A percentile compares a stretch with the other conserved stretches of the same genome.
phyloP scores from a whole-genome alignment of 23 tunicate genomes.

The Botrylloides violaceus region DNA sequence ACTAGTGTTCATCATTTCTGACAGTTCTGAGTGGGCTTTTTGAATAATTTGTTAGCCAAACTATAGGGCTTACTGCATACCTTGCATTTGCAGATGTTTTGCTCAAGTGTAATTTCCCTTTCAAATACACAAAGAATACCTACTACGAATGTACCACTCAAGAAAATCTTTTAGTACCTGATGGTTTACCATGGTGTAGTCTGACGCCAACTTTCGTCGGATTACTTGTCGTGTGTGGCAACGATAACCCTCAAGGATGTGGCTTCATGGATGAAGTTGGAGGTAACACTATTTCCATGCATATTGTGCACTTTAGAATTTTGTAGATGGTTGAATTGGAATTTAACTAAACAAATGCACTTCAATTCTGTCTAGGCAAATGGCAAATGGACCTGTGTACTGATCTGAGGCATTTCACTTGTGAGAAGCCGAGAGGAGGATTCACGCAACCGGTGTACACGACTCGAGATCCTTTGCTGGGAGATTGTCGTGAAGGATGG shows the following conservation, averaged over 20 bases:
- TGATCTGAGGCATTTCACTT: slow-evolving; percentile 51
- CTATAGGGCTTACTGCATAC: no score
- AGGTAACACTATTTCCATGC: slow-evolving; percentile 18
- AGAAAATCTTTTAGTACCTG: slow-evolving; percentile 39
- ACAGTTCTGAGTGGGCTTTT: no score
- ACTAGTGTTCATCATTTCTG: no score
- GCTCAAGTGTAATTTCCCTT: slow-evolving; percentile 66
- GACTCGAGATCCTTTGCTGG: slow-evolving; percentile 33
- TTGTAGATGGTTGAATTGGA: neutral
- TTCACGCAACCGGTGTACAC: slow-evolving; percentile 64
- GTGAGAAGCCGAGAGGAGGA: slow-evolving; percentile 83
- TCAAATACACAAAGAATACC: slow-evolving; percentile 43
- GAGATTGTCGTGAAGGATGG: slow-evolving; percentile 59
- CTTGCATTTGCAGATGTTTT: no score
- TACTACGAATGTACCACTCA: slow-evolving; percentile 84
- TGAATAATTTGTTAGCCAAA: no score
- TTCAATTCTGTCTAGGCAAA: slow-evolving; percentile 25
- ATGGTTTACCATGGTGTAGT: slow-evolving; percentile 86
- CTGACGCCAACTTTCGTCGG: slow-evolving; percentile 53
- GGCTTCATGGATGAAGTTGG: slow-evolving; percentile 49
- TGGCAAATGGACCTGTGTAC: slow-evolving; percentile 81
- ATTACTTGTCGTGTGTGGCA: slow-evolving; percentile 62
- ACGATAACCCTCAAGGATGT: slow-evolving; percentile 62
- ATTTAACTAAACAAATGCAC: no score
- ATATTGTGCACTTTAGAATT: neutral